Percentiles rank a stretch among this genome's conserved stretches.
phyloP scores from a whole-genome alignment of 2,113 vertebrate species.

The Mola mola region DNA sequence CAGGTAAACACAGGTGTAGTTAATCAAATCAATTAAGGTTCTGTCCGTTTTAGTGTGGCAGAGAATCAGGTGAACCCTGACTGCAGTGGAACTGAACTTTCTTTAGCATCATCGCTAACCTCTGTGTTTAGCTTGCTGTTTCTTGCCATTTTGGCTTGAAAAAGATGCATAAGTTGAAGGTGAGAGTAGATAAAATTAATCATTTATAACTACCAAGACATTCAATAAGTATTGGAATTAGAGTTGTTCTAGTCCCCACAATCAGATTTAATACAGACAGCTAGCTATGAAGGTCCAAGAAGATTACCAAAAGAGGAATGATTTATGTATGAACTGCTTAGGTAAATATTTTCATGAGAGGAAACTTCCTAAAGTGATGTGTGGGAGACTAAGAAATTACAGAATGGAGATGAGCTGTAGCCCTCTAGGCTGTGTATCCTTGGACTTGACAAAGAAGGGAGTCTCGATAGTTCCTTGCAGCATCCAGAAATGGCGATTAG shows the following conservation, averaged over 20 bases:
- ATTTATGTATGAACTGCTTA: not conserved
- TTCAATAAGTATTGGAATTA: conserved; percentile 23
- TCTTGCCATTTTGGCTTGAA: too few species aligned
- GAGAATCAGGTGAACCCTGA: too few species aligned
- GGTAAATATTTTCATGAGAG: conserved; percentile 21
- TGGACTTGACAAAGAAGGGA: conserved; percentile 55
- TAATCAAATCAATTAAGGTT: too few species aligned
- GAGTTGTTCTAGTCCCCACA: not conserved
- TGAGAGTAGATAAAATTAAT: too few species aligned
- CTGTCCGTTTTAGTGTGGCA: too few species aligned
- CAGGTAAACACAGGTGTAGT: too few species aligned
- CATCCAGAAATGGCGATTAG: conserved; percentile 77
- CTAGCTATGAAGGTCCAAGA: not conserved
- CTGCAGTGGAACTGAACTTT: too few species aligned
- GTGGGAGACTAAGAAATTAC: conserved; percentile 1
- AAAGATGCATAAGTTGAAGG: too few species aligned
- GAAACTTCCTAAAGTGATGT: conserved; percentile 10
- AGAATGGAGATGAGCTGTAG: conserved; percentile 34
- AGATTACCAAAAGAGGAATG: not conserved
- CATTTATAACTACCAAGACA: not conserved
- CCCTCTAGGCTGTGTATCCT: conserved; percentile 42
- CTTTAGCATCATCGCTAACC: too few species aligned
- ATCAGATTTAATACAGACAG: not conserved
- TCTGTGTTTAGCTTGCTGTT: too few species aligned
- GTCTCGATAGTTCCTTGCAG: conserved; percentile 58